Conservation (phyloP, 2,113 vertebrate species). For the Acanthisitta chloris region DNA sequence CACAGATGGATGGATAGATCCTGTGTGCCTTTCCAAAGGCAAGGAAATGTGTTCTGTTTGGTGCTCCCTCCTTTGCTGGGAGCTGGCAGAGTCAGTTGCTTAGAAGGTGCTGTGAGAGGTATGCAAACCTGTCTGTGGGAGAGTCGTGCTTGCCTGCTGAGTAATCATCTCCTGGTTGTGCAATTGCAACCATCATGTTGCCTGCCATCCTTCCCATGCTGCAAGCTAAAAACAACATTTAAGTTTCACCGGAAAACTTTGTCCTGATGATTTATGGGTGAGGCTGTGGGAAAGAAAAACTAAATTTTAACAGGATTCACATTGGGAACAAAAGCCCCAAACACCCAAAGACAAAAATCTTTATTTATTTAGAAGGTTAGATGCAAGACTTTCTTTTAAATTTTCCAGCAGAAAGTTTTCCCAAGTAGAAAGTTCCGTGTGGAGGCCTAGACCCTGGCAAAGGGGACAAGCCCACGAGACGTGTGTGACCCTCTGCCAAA, state of each 20-base stretch:
- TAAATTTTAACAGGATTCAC: background rate
- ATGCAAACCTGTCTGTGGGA: background rate
- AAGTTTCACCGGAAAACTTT: background rate
- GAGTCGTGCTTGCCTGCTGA: background rate
- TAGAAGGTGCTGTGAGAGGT: background rate
- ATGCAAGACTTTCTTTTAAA: background rate
- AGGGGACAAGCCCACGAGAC: background rate
- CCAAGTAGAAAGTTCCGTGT: background rate
- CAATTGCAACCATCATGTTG: rapidly evolving
- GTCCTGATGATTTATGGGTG: background rate
- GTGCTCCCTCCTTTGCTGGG: background rate
- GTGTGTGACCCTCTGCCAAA: background rate
- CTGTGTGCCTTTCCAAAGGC: background rate
- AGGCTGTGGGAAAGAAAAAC: background rate
- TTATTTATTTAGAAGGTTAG: background rate
- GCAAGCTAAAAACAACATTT: background rate
- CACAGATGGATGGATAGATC: background rate
- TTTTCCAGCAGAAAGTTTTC: background rate
- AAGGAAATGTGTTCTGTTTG: background rate
- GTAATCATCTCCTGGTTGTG: background rate
- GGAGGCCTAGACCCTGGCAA: background rate
- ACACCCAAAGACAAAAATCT: background rate
- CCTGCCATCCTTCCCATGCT: background rate
- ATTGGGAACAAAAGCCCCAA: background rate
- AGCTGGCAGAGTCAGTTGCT: background rate